These are phyloP conservation scores for Drosophila yakuba DNA, from an alignment of 1,140 invertebrate genomes.

Conservation along the genomic window DNA sequence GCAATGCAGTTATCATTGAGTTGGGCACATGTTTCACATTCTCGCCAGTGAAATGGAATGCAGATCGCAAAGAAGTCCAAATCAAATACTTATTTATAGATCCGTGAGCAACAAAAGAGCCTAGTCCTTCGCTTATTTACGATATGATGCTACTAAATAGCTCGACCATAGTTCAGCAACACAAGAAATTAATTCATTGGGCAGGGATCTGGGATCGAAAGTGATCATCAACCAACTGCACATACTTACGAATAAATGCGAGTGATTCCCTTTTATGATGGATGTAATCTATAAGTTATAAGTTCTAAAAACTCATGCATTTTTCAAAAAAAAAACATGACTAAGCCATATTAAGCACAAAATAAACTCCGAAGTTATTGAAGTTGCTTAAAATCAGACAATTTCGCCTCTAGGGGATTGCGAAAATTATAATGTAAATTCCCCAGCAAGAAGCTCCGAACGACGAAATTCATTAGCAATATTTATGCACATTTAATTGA, in stretches of 20 bases:
- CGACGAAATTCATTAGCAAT: conserved; percentile 60
- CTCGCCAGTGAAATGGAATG: conserved; percentile 14
- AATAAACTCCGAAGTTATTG: neutral
- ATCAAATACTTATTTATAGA: conserved; percentile 38
- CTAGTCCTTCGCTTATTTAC: conserved; percentile 43
- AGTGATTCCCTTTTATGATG: conserved; percentile 20
- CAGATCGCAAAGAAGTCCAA: conserved; percentile 10
- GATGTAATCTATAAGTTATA: neutral
- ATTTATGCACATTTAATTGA: conserved; percentile 74
- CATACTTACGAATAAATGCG: conserved; percentile 17
- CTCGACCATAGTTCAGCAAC: conserved; percentile 11
- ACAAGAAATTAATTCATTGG: conserved; percentile 13
- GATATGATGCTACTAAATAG: conserved; percentile 11
- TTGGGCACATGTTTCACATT: conserved; percentile 49
- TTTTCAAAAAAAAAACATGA: conserved; percentile 14
- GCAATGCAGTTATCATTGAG: conserved; percentile 30
- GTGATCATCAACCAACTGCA: neutral
- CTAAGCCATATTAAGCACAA: neutral
- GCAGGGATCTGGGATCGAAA: conserved; percentile 1
- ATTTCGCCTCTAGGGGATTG: neutral
- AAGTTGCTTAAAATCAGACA: conserved; percentile 3
- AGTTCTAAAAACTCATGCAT: neutral
- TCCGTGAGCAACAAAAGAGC: conserved; percentile 10
- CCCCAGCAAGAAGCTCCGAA: conserved; percentile 10
- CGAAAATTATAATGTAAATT: conserved; percentile 2